A percentile compares a stretch with the other conserved stretches of the same genome.
These are phyloP conservation scores for Mylabris sibirica DNA, from an alignment of 2,888 invertebrate genomes.

Conservation along the genomic window DNA sequence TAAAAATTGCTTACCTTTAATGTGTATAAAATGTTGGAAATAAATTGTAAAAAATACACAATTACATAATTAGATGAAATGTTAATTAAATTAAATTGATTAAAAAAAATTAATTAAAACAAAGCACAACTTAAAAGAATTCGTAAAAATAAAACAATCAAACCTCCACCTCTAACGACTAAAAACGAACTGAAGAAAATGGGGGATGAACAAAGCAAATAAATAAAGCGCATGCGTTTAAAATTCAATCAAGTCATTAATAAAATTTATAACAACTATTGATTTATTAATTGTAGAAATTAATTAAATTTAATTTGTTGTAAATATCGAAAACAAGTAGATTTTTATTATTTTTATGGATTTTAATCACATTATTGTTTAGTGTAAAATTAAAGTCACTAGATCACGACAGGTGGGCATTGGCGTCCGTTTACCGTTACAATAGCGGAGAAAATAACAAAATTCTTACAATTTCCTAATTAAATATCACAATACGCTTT, in stretches of 20 bases:
- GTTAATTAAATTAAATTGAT: not conserved
- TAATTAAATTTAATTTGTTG: too few relatives aligned
- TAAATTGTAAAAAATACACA: not conserved
- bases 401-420: not conserved
- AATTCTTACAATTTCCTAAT: not conserved
- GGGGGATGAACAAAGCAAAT: not conserved
- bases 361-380: too few relatives aligned
- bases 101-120: not conserved
- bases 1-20: not conserved
- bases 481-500: too few relatives aligned
- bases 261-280: too few relatives aligned
- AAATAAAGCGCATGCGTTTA: not conserved
- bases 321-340: too few relatives aligned
- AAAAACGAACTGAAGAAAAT: not conserved
- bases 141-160: not conserved
- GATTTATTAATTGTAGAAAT: too few relatives aligned
- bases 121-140: not conserved
- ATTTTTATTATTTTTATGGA: too few relatives aligned
- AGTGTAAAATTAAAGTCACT: not conserved
- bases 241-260: too few relatives aligned
- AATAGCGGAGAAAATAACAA: not conserved
- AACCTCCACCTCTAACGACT: not conserved
- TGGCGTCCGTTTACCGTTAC: not conserved
- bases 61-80: not conserved
- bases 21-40: not conserved